A percentile compares a stretch with the other conserved stretches of the same genome.
Evolutionary conservation across 2,113 vertebrate genomes (phyloP).

Genomic region (Ornithorhynchus anatinus): DNA sequence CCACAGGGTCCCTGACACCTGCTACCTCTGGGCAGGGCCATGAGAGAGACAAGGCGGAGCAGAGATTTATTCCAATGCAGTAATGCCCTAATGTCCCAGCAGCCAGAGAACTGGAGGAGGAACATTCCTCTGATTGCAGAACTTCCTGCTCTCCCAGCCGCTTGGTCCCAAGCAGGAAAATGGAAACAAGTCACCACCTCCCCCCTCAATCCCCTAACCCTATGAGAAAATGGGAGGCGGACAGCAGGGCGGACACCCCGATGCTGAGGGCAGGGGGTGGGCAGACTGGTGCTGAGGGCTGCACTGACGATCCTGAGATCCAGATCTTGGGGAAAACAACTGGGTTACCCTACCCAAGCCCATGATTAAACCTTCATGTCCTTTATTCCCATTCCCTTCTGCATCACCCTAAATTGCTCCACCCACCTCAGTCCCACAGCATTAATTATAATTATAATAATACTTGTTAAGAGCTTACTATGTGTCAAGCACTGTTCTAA

Average conservation of each 20-base stretch:
- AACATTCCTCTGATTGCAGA: constrained; percentile 39
- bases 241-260: not conserved
- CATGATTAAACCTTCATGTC: no score
- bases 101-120: constrained; percentile 25
- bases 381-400: no score
- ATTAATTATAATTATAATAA: no score
- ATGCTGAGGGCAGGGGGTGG: no score
- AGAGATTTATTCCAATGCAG: constrained; percentile 37
- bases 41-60: not conserved
- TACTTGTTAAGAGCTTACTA: no score
- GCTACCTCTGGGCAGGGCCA: not conserved
- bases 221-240: constrained; percentile 20
- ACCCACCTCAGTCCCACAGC: no score
- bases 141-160: constrained; percentile 52
- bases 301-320: not conserved
- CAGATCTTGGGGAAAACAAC: constrained; percentile 5
- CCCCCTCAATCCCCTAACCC: not conserved
- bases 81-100: constrained; percentile 31
- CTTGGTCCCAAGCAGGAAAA: constrained; percentile 41
- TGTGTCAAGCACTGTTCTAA: no score
- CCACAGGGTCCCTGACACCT: not conserved
- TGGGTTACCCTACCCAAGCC: no score
- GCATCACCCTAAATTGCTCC: no score
- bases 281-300: not conserved
- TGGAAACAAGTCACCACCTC: constrained; percentile 27